phyloP scores from a whole-genome alignment of 2,888 invertebrate species.

The Chalcosyrphus nemorum region DNA sequence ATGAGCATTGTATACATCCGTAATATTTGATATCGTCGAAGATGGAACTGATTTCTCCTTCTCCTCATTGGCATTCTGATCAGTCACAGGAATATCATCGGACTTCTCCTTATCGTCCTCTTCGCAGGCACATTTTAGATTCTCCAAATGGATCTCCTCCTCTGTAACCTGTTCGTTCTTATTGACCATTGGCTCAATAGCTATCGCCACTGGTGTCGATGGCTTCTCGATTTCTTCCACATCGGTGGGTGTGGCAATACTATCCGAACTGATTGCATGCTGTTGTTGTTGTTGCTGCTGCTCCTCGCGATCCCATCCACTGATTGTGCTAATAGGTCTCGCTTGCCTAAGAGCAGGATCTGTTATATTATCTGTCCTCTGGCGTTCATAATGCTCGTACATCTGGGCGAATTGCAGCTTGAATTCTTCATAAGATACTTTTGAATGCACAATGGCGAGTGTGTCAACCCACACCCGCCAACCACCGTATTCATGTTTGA shows the following conservation, averaged over 20 bases:
- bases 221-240: constrained; percentile 69
- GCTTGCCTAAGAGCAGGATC: constrained; percentile 96
- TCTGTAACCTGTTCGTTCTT: constrained; percentile 74
- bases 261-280: constrained; percentile 65
- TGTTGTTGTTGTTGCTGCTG: constrained; percentile 78
- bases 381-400: constrained; percentile 97
- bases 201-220: constrained; percentile 64
- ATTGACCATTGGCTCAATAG: constrained; percentile 61
- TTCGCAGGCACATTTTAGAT: constrained; percentile 75
- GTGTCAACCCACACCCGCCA: constrained; percentile 99
- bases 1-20: constrained; percentile 82
- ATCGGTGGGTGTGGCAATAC: constrained; percentile 45
- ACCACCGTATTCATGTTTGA: constrained; percentile 99
- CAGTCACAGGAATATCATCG: constrained; percentile 43
- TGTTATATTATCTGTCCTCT: constrained; percentile 96
- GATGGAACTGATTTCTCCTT: constrained; percentile 74
- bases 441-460: constrained; percentile 98
- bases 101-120: constrained; percentile 64
- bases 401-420: constrained; percentile 98
- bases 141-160: constrained; percentile 74
- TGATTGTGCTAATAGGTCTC: constrained; percentile 97
- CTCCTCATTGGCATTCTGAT: constrained; percentile 68
- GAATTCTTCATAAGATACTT: constrained; percentile 99
- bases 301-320: constrained; percentile 92
- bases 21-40: constrained; percentile 79